Percentiles rank a stretch among this genome's conserved stretches.
These are phyloP conservation scores for Paramisgurnus dabryanus DNA, from an alignment of 2,113 vertebrate species.

Conservation along the genomic window DNA sequence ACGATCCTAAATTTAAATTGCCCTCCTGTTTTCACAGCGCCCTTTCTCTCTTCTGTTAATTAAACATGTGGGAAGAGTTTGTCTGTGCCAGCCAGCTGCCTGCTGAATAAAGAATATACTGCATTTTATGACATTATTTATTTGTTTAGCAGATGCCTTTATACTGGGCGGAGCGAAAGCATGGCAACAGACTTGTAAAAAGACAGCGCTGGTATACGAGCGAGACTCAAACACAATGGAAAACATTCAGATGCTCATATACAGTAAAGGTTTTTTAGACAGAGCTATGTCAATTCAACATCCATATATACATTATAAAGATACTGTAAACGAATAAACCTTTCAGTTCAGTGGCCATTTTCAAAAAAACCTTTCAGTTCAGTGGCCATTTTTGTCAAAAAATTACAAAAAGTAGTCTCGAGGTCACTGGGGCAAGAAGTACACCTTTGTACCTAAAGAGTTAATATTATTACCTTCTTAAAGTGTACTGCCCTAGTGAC, in stretches of 20 bases:
- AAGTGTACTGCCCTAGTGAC: too few species aligned
- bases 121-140: constrained; percentile 68
- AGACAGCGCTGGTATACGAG: constrained; percentile 55
- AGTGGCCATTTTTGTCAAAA: background rate
- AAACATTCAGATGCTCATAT: constrained; percentile 57
- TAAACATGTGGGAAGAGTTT: constrained; percentile 68
- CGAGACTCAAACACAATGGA: constrained; percentile 47
- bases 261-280: constrained; percentile 54
- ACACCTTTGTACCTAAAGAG: too few species aligned
- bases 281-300: constrained; percentile 33
- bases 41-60: constrained; percentile 60
- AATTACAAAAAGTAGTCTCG: too few species aligned
- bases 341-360: background rate
- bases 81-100: constrained; percentile 53
- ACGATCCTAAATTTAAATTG: constrained; percentile 64
- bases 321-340: constrained; percentile 44
- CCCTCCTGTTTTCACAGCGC: constrained; percentile 45
- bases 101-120: constrained; percentile 50
- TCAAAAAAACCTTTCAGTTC: constrained; percentile 32
- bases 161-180: constrained; percentile 45
- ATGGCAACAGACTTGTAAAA: constrained; percentile 61
- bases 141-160: constrained; percentile 64
- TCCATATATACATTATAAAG: constrained; percentile 43
- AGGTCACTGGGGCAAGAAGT: too few species aligned
- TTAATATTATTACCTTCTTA: too few species aligned